Base-by-base conservation (phyloP, 2,797 vertebrate species). In the Gephyroberyx darwinii region DNA sequence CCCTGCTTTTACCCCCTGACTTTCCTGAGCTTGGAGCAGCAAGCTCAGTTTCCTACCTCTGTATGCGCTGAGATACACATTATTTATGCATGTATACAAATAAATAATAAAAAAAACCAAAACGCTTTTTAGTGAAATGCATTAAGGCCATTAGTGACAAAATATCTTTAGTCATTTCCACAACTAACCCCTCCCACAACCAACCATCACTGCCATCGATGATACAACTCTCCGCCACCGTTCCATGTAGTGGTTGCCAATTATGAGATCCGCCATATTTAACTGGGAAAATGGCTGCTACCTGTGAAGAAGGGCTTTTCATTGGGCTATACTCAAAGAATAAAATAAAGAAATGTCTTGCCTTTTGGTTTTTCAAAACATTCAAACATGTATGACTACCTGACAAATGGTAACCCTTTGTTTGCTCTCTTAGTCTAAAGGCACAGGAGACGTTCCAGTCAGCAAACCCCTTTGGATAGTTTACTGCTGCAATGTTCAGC, bases 401-500 rank as follows among this genome's bases (percentile, higher is more conserved):
- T 19, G 8, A 8, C 20, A 41, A 60, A 43, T n/a, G 14, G 10
- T 60, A 41, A 26, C 57, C n/a, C 19, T 59, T 39, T 39, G 48
- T 54, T 54, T 66, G 10, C 33, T 66, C 20, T 19, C 37, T 13
- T 45, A 43, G 37, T 52, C 64, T 31, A 9, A 10, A 33, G 63
- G 35, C 17, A 65, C 8, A n/a, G 37, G 22, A 55, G 74, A 77
- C 8, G 41, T 54, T 66, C 22, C n/a, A 54, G 63, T 43, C 51
- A 72, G 73, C 69, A 65, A 67, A 78, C 79, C 69, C 86, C 65
- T 30, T 61, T 59, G 79, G 67, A 80, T 51, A 41, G 69, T 86
- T 86, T 84, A 81, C 79, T 85, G 80, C 78, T 51, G 82, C 83
- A 75, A 71, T 85, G 82, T 88, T 88, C 85, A 79, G 75, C 9